A percentile compares a stretch with the other conserved stretches of the same genome.
These are phyloP conservation scores for Hydrotaea diabolus DNA, from an alignment of 2,888 invertebrate genomes.

Conservation along the genomic window DNA sequence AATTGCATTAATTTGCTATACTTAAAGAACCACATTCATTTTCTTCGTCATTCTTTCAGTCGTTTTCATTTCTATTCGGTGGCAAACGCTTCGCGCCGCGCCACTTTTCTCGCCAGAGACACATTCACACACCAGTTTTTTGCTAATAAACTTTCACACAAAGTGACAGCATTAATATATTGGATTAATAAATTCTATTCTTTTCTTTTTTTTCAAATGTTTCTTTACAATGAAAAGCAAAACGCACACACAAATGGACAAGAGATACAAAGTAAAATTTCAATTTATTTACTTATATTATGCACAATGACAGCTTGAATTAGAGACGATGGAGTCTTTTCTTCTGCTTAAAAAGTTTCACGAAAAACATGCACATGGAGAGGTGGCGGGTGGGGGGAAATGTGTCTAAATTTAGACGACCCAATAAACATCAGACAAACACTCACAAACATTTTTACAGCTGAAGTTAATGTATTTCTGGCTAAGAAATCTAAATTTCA, in stretches of 20 bases:
- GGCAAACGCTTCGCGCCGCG: not conserved
- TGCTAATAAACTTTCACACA: conserved; percentile 59
- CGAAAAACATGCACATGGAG: too few species aligned
- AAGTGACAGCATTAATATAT: conserved; percentile 61
- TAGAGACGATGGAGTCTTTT: not conserved
- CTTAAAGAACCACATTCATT: conserved; percentile 49
- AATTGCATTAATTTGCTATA: conserved; percentile 61
- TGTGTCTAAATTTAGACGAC: too few species aligned
- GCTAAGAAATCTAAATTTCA: too few species aligned
- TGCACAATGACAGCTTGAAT: not conserved
- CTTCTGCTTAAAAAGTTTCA: too few species aligned
- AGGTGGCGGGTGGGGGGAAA: too few species aligned
- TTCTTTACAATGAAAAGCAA: not conserved
- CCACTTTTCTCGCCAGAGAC: not conserved
- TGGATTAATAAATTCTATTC: conserved; percentile 20
- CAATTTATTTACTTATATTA: not conserved
- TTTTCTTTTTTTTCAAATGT: not conserved
- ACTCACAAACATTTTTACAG: too few species aligned
- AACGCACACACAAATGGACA: too few species aligned
- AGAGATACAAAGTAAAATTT: not conserved
- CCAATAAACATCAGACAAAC: too few species aligned
- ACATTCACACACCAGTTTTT: conserved; percentile 1
- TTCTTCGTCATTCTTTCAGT: conserved; percentile 29
- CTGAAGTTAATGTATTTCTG: too few species aligned
- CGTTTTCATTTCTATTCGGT: not conserved